Evolutionary conservation across 2,113 vertebrate species (phyloP).

Genomic region (Calypte anna): DNA sequence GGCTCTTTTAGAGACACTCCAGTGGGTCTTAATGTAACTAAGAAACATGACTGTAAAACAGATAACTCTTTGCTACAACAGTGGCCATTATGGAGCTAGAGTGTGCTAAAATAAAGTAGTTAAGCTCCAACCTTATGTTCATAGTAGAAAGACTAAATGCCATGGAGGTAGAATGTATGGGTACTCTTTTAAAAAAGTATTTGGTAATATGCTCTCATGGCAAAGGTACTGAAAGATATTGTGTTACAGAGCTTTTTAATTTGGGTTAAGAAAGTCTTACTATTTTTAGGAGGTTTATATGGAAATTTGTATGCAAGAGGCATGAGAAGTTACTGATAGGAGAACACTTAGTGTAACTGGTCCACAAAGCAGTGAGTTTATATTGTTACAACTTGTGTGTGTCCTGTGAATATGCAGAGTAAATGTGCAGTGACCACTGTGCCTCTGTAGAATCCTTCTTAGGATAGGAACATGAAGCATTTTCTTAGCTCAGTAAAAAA

Average conservation of each 20-base stretch:
- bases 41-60: background rate
- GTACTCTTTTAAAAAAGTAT: background rate
- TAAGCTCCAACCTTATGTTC: background rate
- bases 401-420: background rate
- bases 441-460: background rate
- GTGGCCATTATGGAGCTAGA: background rate
- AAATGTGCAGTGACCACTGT: background rate
- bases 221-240: background rate
- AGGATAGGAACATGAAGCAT: background rate
- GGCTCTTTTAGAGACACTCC: background rate
- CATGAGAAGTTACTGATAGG: background rate
- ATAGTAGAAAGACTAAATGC: background rate
- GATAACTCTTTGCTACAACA: background rate
- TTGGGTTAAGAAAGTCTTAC: background rate
- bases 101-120: background rate
- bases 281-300: background rate
- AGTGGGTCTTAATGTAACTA: background rate
- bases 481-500: background rate
- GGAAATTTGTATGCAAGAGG: background rate
- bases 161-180: background rate
- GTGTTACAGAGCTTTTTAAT: background rate
- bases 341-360: background rate
- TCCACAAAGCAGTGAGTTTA: background rate
- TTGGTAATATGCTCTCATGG: background rate
- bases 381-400: background rate